Base-by-base conservation (phyloP, 2,888 invertebrate species). In the Stratiomys singularior region DNA sequence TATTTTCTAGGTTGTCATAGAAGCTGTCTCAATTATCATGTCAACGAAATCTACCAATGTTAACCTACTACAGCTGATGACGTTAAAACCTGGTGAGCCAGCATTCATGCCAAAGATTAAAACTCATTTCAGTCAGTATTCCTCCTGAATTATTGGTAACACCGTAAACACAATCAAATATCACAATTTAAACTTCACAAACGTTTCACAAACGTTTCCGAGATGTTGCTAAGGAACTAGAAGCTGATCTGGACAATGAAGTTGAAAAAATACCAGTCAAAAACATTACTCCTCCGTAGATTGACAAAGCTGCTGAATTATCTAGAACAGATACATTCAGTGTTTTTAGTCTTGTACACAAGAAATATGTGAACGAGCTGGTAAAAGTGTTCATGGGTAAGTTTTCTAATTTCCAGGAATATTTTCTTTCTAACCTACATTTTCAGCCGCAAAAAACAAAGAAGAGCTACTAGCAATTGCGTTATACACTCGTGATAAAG, bases 381-480 rank as follows among this genome's bases (percentile, higher is more conserved):
- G 84, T 86, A 15, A 82, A 84, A 30, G 82, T 76, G 71, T 80
- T 81, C 69, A 15, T 80, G 84, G 86, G 82, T 23, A 83, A 83
- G 81, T 80, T 60, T 60, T 60, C n/a, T n/a, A n/a, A n/a, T n/a
- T n/a, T n/a, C n/a, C n/a, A n/a, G n/a, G n/a, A 9, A 27, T 44
- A 60, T 2, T 37, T 13, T 60, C n/a, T 85, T 85, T 21, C 79
- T 86, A n/a, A 81, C n/a, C n/a, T n/a, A n/a, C n/a, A n/a, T n/a
- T 86, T 1, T 85, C 84, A 77, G 90, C 87, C n/a, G 88, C 90
- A 87, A 83, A 88, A 76, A 79, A 88, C 7, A 86, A 90, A n/a
- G 90, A 92, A 25, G 91, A 93, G 47, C 89, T 93, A 74, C 84
- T 92, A 63, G 91, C 93, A 0, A 18, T 91, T 27, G 89, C 92